phyloP scores from a whole-genome alignment of 2,797 vertebrate genomes.

The Chiroxiphia lanceolata region DNA sequence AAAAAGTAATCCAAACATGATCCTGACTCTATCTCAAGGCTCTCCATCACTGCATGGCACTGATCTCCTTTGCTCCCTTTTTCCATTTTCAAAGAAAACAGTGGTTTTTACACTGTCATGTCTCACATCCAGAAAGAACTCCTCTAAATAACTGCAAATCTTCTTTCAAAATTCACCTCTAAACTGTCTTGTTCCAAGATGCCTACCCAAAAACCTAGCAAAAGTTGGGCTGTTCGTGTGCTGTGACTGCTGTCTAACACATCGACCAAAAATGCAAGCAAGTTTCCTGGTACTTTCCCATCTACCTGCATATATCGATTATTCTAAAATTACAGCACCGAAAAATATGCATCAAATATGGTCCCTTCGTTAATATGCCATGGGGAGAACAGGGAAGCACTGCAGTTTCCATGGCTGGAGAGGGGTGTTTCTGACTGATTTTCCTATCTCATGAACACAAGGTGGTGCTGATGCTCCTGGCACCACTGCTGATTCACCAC shows the following conservation, averaged over 20 bases:
- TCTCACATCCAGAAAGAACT: not conserved
- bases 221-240: accelerated
- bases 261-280: not conserved
- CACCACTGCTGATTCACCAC: not conserved
- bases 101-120: not conserved
- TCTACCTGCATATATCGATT: not conserved
- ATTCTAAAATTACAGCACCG: not conserved
- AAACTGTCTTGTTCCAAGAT: not conserved
- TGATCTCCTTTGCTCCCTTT: not conserved
- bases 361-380: not conserved
- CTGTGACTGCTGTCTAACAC: not conserved
- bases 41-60: not conserved
- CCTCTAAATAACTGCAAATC: not conserved
- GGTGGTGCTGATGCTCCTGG: constrained; percentile 66
- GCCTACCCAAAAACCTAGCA: not conserved
- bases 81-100: not conserved
- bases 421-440: not conserved
- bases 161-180: not conserved
- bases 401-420: not conserved
- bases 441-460: constrained; percentile 38
- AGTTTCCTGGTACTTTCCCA: not conserved
- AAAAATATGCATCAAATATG: not conserved
- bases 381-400: not conserved
- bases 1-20: not conserved
- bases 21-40: not conserved